Evolutionary conservation across 2,888 invertebrate genomes (phyloP), one percentile per base, ranked within the genome.

Genomic region (Fragum whitleyi): DNA sequence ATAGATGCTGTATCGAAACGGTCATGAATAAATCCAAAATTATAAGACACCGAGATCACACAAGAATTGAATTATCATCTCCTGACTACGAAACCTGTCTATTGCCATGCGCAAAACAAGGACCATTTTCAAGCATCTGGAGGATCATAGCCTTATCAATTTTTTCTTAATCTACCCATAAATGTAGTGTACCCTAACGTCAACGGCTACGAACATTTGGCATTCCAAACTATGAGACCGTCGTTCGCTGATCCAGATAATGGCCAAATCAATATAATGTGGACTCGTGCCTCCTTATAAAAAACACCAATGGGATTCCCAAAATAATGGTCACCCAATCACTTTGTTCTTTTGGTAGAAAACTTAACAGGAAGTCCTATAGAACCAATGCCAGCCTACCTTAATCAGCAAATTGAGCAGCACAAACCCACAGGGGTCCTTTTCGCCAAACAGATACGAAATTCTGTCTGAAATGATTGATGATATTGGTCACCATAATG

Each of bases 1-100:
- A 72, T n/a, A 36, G 72, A 11, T 75, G 79, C 61, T 75, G 75
- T 16, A 21, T 79, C 6, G 67, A 79, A 36, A 65, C 72, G 68
- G 61, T 59, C 6, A 61, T 19, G n/a, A 80, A 73, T 68, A 62
- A 65, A 29, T 9, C 21, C 3, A 62, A 67, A 57, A 65, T 74
- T 7, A 29, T 26, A 14, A 14, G 1, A 0, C 70, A 81, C 28
- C 47, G 42, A 9, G 29, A 16, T 6, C 77, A 47, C 28, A 23
- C 53, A 14, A 51, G 65, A 19, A 19, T 81, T 0, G 36, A 62
- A 21, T 21, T 74, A 0, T 16, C 74, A 19, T 65, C 70, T 1
- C 21, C 51, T 11, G 77, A 77, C 2, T 71, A 51, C 28, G 59
- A 74, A 1, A 67, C 36, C 29, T 55, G 59, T 14, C 55, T 53